Conservation (phyloP, 2,113 vertebrate species). For the Amphiprion percula region DNA sequence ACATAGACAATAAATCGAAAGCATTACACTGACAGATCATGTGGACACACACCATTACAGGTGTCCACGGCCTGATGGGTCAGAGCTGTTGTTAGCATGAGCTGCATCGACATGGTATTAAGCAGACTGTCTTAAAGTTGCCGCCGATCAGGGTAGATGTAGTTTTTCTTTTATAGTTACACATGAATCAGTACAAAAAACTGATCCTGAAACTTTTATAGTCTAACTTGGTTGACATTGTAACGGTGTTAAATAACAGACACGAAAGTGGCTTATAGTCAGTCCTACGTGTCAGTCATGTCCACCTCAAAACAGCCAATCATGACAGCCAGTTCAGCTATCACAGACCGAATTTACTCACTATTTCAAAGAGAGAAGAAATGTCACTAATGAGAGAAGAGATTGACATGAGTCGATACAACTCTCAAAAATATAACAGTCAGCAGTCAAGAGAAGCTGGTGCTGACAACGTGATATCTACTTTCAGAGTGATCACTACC, state of each 20-base stretch:
- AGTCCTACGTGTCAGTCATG: background rate
- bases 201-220: background rate
- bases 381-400: background rate
- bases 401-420: background rate
- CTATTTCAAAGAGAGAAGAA: background rate
- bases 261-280: background rate
- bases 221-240: background rate
- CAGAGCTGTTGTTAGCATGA: too few relatives aligned
- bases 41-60: too few relatives aligned
- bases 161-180: background rate
- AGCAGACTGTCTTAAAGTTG: too few relatives aligned
- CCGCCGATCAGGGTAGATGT: too few relatives aligned
- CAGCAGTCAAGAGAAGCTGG: background rate
- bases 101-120: too few relatives aligned
- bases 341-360: background rate
- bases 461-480: background rate
- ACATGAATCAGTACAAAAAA: background rate
- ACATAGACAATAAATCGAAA: too few relatives aligned
- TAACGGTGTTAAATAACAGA: background rate
- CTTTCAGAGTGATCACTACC: background rate
- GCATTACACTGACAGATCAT: too few relatives aligned
- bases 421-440: background rate
- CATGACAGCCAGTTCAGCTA: background rate
- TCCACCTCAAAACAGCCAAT: background rate
- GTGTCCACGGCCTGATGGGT: too few relatives aligned